Evolutionary conservation across 2,797 vertebrate species (phyloP), one percentile per base, ranked within the genome.

Genomic region (Enteromius trimaculatus): DNA sequence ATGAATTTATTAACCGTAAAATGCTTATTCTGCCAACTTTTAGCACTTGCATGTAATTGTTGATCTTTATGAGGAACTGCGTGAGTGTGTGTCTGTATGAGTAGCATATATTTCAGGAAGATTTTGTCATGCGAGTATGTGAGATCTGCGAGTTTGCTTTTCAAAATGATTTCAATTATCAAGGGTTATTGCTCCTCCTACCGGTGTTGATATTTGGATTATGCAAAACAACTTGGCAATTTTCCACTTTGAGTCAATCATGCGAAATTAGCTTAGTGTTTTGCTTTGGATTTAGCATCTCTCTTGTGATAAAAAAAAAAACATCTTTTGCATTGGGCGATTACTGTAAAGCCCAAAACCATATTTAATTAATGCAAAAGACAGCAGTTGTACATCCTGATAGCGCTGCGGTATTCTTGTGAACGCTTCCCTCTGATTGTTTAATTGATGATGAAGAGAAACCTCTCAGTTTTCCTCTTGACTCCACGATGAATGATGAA

Each of bases 131-230:
- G 72, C 84, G 79, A 81, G 87, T 69, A 53, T 53, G 82, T 82
- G 84, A 85, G 85, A 77, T 47, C 34, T 64, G 74, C 42, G 77
- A 87, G 90, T 91, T 93, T 91, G 89, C 83, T 90, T 89, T 44
- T 88, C 10, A 47, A 86, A 86, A 88, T 89, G 81, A 83, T 79
- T 87, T 89, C 87, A 90, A 90, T 90, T 87, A 91, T 88, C 81
- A 75, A 21, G n/a, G 26, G 77, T 86, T 79, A 37, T 87, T 81
- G 66, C 65, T 80, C 79, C 60, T 39, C 74, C 78, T 85, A 80
- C 86, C 78, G 23, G 1, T 92, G 89, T 92, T 91, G 86, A 88
- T 87, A 79, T 82, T 84, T 85, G 81, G 90, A 91, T 92, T 85
- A 76, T 77, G 84, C 77, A 75, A 84, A 88, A 90, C 90, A 89